Evolutionary conservation across 2,113 vertebrate species (phyloP).

Genomic region (Prochilodus magdalenae): DNA sequence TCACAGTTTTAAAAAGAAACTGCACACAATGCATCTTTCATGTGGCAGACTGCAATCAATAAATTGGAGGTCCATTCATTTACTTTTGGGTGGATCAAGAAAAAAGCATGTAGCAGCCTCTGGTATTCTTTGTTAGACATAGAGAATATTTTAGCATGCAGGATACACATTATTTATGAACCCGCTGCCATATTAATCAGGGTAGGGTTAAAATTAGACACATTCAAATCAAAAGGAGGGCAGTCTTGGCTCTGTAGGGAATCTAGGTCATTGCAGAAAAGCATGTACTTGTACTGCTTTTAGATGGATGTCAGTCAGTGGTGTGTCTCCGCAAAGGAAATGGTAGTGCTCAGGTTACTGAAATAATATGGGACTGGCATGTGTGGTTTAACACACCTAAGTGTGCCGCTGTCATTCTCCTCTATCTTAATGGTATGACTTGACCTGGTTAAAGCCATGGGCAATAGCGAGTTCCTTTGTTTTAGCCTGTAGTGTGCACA

Average conservation of each 20-base stretch:
- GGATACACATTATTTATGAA: slow-evolving; percentile 72
- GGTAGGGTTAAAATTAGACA: slow-evolving; percentile 77
- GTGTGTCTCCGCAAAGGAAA: slow-evolving; percentile 32
- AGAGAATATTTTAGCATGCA: slow-evolving; percentile 36
- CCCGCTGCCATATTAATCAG: slow-evolving; percentile 72
- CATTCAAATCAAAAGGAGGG: slow-evolving; percentile 76
- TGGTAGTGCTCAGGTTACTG: neutral
- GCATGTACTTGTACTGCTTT: slow-evolving; percentile 34
- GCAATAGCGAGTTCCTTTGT: neutral
- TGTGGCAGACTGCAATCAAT: slow-evolving; percentile 3
- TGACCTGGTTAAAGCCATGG: neutral
- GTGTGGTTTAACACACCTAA: neutral
- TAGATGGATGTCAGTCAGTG: slow-evolving; percentile 22
- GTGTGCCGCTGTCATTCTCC: neutral
- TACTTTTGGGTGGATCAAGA: neutral
- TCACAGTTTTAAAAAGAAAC: slow-evolving; percentile 28
- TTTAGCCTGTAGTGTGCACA: slow-evolving; percentile 26
- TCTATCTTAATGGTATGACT: neutral
- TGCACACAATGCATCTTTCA: slow-evolving; percentile 26
- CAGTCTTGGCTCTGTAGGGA: slow-evolving; percentile 65
- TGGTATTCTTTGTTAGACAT: slow-evolving; percentile 1
- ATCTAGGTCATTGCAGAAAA: slow-evolving; percentile 77
- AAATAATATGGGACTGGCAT: neutral
- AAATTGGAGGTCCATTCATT: neutral
- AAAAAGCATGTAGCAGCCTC: neutral